These are phyloP conservation scores for Channallabes apus DNA, from an alignment of 2,797 vertebrate genomes.

Conservation along the genomic window DNA sequence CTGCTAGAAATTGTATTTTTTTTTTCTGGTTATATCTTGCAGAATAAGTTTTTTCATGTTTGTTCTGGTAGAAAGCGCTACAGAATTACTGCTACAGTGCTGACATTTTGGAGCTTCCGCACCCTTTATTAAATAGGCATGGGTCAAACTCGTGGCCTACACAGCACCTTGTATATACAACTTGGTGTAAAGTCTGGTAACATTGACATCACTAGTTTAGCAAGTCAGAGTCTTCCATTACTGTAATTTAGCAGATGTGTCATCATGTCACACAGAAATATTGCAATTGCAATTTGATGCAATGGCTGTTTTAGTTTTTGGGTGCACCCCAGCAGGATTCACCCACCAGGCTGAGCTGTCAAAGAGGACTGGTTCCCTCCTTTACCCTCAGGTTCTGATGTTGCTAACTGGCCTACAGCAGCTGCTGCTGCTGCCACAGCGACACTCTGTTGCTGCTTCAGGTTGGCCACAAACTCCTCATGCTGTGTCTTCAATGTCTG, in stretches of 20 bases:
- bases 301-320: background rate
- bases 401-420: slow-evolving; percentile 64
- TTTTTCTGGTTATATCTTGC: no score
- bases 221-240: background rate
- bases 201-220: background rate
- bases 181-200: no score
- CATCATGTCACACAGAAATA: background rate
- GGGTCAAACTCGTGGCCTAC: no score
- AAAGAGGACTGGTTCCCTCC: slow-evolving; percentile 62
- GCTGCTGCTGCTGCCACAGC: slow-evolving; percentile 55
- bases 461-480: slow-evolving; percentile 86
- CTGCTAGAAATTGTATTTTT: no score
- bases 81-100: no score
- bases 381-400: slow-evolving; percentile 63
- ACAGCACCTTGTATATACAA: no score
- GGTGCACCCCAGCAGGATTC: background rate
- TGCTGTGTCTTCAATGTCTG: slow-evolving; percentile 91
- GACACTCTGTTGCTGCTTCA: slow-evolving; percentile 81
- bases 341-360: slow-evolving; percentile 74
- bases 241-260: background rate
- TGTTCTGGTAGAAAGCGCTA: no score
- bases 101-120: no score
- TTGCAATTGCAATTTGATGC: background rate
- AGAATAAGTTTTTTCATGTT: no score
- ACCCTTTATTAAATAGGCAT: no score